Base-by-base conservation (phyloP, 2,888 invertebrate species). In the Allophyes oxyacanthae region DNA sequence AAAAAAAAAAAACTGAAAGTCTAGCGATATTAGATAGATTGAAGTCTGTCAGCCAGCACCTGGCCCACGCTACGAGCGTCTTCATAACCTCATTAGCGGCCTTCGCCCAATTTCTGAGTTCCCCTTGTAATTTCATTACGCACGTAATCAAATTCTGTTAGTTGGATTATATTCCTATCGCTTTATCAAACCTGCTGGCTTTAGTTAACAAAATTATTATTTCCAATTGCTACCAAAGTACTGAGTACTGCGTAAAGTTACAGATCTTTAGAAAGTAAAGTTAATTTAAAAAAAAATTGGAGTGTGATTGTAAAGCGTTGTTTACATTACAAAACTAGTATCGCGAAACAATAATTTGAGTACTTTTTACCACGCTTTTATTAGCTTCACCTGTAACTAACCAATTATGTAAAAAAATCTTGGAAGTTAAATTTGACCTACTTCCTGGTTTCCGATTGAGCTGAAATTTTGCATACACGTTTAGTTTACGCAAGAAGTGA, bases 121-220 rank as follows among this genome's bases (percentile, higher is more conserved):
- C 41, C 54, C 48, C 36, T 53, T 51, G 51, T 61, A 70, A 69
- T 61, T 61, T 55, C 7, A 69, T 69, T 65, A 58, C 37, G 42
- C 40, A 34, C 20, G 43, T 69, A 61, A 69, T 69, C 70, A 55
- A 69, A 70, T 65, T 69, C 40, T 26, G 57, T 61, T 69, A 69
- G 61, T 61, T 57, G 52, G 54, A 70, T 70, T 61, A 70, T 65
- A 65, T 69, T 69, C 64, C 64, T 64, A 69, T 64, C 50, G 56
- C 53, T 64, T 64, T 54, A 60, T 69, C 60, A 69, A 67, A 61
- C 43, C 56, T 15, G 40, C 26, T 54, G 44, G 37, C 56, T 54
- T 49, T 53, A 64, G 56, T 69, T 45, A 44, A 52, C n/a, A 10
- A 32, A 44, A 36, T 51, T 66, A 54, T 58, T 67, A 68, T 59